phyloP scores from a whole-genome alignment of 2,113 vertebrate genomes.

The Prinia subflava region DNA sequence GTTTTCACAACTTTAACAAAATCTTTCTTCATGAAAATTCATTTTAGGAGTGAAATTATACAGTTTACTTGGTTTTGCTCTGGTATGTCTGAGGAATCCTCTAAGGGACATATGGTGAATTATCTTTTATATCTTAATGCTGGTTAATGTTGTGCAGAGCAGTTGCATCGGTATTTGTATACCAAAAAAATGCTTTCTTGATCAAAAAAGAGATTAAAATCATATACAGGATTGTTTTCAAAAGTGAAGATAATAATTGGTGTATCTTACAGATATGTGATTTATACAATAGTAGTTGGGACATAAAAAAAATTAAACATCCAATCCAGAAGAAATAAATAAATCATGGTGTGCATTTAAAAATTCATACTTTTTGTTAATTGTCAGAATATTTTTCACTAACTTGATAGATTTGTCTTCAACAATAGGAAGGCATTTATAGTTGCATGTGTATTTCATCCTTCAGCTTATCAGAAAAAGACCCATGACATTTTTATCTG shows the following conservation, averaged over 20 bases:
- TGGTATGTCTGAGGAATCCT: not conserved
- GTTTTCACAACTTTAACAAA: not conserved
- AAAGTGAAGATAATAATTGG: not conserved
- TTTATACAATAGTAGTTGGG: not conserved
- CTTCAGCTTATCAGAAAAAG: not conserved
- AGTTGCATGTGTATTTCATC: not conserved
- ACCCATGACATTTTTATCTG: not conserved
- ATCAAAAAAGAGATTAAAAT: not conserved
- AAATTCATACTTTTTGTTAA: not conserved
- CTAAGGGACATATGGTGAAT: not conserved
- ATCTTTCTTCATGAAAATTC: not conserved
- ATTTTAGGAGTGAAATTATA: not conserved
- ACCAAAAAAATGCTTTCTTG: not conserved
- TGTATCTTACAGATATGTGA: not conserved
- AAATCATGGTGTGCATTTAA: not conserved
- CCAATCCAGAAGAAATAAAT: not conserved
- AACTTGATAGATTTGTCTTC: not conserved
- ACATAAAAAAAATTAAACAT: not conserved
- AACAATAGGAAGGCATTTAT: not conserved
- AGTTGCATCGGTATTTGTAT: not conserved
- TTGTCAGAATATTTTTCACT: not conserved
- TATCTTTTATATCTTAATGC: not conserved
- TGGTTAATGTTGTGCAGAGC: not conserved
- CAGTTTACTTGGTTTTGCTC: not conserved
- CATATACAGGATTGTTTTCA: not conserved